These are phyloP conservation scores for Caenorhabditis sulstoni DNA, from an alignment of 2,888 invertebrate species.

Conservation along the genomic window DNA sequence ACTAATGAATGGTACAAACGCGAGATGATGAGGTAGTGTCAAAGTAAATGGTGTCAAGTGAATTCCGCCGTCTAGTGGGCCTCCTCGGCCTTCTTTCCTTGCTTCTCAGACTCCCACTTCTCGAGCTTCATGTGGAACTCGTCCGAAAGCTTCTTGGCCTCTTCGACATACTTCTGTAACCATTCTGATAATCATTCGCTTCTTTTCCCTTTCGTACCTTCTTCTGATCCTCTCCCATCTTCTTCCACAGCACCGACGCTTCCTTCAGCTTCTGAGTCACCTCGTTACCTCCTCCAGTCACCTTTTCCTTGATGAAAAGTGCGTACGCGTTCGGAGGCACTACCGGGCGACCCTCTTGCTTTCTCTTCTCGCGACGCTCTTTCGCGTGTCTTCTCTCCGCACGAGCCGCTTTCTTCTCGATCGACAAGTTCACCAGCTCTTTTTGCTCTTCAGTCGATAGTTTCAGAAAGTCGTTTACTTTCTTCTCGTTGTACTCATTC, in stretches of 20 bases:
- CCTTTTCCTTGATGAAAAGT: conserved; percentile 43
- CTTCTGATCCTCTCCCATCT: conserved; percentile 21
- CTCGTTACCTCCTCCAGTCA: conserved; percentile 5
- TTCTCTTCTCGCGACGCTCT: conserved; percentile 43
- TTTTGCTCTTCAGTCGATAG: conserved; percentile 35
- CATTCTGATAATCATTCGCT: background rate
- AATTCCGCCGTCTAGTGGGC: background rate
- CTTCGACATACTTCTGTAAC: conserved; percentile 32
- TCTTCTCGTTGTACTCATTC: conserved; percentile 25
- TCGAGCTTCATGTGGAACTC: conserved; percentile 26
- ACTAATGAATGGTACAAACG: background rate
- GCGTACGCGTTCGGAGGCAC: conserved; percentile 45
- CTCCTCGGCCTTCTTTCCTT: conserved; percentile 2
- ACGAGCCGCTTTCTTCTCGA: conserved; percentile 30
- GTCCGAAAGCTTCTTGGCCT: conserved; percentile 36
- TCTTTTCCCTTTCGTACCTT: conserved; percentile 8
- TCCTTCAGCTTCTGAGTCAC: conserved; percentile 28
- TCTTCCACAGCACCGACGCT: conserved; percentile 36
- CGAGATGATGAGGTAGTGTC: background rate
- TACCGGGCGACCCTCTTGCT: conserved; percentile 34
- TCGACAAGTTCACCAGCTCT: conserved; percentile 19
- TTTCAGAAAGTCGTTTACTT: conserved; percentile 31
- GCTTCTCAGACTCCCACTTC: conserved; percentile 33
- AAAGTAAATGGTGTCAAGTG: background rate
- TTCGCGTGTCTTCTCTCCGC: conserved; percentile 23